Evolutionary conservation across 2,797 vertebrate genomes (phyloP).

Genomic region (Chaenodraco wilsoni): DNA sequence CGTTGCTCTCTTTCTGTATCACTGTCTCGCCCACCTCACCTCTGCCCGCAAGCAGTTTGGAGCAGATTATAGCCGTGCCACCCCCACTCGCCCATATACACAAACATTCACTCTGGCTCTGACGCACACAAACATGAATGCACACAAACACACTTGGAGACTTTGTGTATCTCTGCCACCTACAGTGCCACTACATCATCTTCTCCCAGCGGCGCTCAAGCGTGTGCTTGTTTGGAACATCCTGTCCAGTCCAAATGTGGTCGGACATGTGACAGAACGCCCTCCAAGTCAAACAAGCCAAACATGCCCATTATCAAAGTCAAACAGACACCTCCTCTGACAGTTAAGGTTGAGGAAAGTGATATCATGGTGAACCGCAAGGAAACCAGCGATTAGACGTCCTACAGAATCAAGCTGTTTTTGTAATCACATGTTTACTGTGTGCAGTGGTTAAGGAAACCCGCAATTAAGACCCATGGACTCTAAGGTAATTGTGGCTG

Average conservation of each 20-base stretch:
- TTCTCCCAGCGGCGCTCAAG: constrained; percentile 55
- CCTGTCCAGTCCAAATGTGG: constrained; percentile 73
- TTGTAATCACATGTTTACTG: constrained; percentile 73
- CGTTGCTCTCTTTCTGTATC: constrained; percentile 78
- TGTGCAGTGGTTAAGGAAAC: constrained; percentile 62
- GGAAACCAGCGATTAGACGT: constrained; percentile 67
- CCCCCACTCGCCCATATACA: constrained; percentile 79
- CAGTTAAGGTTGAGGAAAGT: constrained; percentile 68
- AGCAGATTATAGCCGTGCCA: constrained; percentile 83
- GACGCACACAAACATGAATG: constrained; percentile 49
- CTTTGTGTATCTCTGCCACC: constrained; percentile 74
- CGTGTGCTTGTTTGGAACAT: constrained; percentile 76
- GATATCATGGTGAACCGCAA: constrained; percentile 63
- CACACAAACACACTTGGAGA: constrained; percentile 63
- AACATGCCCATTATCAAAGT: constrained; percentile 62
- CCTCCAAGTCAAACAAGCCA: constrained; percentile 46
- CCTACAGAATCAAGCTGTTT: constrained; percentile 63
- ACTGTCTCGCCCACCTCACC: constrained; percentile 83
- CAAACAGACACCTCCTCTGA: constrained; percentile 62
- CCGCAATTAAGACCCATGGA: constrained; percentile 62
- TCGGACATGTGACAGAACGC: constrained; percentile 65
- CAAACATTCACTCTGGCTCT: constrained; percentile 70
- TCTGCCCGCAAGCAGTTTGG: constrained; percentile 83
- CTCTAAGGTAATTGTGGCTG: constrained; percentile 57
- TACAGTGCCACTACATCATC: constrained; percentile 76